Evolutionary conservation across 2,888 invertebrate genomes (phyloP).

Genomic region (Octonoba sinensis): DNA sequence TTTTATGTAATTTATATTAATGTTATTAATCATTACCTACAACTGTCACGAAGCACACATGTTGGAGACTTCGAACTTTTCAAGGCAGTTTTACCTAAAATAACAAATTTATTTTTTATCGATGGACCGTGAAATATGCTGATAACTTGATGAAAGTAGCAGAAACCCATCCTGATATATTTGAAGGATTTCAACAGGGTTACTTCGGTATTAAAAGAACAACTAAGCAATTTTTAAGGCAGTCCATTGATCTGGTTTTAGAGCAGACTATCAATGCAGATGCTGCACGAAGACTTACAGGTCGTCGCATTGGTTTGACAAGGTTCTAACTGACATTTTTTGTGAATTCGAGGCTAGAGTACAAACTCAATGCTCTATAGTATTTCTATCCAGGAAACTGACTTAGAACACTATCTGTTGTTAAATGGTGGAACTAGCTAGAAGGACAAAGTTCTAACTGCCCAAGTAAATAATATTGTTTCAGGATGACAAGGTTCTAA

Average conservation of each 20-base stretch:
- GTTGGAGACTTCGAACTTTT: neutral
- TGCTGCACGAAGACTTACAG: neutral
- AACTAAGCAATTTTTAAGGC: neutral
- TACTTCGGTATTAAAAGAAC: no score
- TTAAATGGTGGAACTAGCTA: no score
- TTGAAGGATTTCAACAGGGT: neutral
- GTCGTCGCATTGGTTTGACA: no score
- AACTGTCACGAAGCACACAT: neutral
- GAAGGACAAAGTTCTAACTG: no score
- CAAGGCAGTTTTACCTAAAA: no score
- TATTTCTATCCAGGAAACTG: no score
- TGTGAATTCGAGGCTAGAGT: no score
- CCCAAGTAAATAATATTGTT: no score
- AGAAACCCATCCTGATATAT: neutral
- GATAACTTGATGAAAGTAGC: neutral
- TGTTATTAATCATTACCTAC: neutral
- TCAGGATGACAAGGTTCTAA: no score
- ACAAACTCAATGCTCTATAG: no score
- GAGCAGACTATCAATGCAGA: neutral
- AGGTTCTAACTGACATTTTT: no score
- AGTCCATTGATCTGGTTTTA: neutral
- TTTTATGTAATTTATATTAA: neutral
- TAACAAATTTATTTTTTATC: neutral
- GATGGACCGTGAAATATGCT: neutral
- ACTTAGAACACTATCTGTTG: no score